phyloP scores from a whole-genome alignment of 1,140 invertebrate genomes.

The Drosophila ficusphila region DNA sequence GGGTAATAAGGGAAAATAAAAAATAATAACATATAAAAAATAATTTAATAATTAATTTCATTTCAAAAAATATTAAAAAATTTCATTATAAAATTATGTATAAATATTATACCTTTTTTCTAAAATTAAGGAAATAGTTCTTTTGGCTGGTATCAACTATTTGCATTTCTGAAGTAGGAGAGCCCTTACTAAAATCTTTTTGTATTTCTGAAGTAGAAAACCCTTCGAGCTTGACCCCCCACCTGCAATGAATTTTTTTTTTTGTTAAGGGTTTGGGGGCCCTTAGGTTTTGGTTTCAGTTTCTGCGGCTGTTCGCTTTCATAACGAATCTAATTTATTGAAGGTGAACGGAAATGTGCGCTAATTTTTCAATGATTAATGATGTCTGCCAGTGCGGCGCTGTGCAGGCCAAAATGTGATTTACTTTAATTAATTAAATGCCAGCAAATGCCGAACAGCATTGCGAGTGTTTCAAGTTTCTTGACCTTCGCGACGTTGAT shows the following conservation, averaged over 20 bases:
- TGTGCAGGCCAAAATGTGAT: constrained; percentile 58
- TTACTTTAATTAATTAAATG: constrained; percentile 77
- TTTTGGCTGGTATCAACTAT: too few relatives aligned
- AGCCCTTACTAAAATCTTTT: neutral
- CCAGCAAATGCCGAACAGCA: constrained; percentile 32
- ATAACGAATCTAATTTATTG: constrained; percentile 75
- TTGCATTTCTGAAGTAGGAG: too few relatives aligned
- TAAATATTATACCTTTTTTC: too few relatives aligned
- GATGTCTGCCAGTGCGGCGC: constrained; percentile 33
- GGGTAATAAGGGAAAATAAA: too few relatives aligned
- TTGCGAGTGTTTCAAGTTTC: constrained; percentile 58
- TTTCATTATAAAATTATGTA: too few relatives aligned
- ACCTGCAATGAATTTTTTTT: neutral
- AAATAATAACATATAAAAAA: too few relatives aligned
- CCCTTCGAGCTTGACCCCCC: constrained; percentile 8
- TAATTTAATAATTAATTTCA: too few relatives aligned
- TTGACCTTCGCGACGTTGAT: constrained; percentile 65
- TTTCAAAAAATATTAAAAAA: too few relatives aligned
- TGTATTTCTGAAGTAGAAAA: neutral
- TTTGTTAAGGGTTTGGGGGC: neutral
- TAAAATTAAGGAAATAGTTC: too few relatives aligned
- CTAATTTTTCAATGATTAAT: constrained; percentile 79
- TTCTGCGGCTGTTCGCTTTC: constrained; percentile 32
- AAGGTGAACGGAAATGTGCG: constrained; percentile 79
- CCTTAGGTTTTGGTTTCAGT: constrained; percentile 15